Conservation (phyloP, 1,140 invertebrate species). For the Cyphomyrmex costatus region DNA sequence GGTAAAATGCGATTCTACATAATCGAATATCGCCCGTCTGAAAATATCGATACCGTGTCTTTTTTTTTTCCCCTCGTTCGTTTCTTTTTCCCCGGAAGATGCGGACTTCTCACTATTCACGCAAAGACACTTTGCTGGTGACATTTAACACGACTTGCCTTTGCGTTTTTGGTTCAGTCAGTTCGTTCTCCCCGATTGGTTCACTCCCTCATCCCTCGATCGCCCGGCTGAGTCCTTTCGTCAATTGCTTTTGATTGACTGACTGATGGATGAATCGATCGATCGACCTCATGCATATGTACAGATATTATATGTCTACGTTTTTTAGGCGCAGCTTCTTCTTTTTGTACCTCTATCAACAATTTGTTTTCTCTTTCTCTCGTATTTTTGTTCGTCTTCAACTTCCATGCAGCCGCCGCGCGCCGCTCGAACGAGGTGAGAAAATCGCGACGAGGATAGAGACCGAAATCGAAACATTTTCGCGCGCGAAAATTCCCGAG, state of each 20-base stretch:
- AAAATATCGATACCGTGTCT: slow-evolving; percentile 8
- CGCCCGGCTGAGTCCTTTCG: slow-evolving; percentile 25
- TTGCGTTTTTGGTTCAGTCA: slow-evolving; percentile 54
- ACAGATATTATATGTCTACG: slow-evolving; percentile 66
- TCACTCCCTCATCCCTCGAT: slow-evolving; percentile 8
- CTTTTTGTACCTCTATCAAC: slow-evolving; percentile 4
- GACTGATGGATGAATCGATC: slow-evolving; percentile 81
- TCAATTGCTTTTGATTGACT: slow-evolving; percentile 72
- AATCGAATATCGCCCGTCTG: not conserved
- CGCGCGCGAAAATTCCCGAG: not conserved
- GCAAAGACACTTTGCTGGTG: slow-evolving; percentile 43
- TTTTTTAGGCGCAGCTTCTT: slow-evolving; percentile 71
- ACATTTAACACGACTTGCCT: slow-evolving; percentile 59
- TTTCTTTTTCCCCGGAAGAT: not conserved
- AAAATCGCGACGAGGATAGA: not conserved
- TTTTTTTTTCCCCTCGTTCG: not conserved
- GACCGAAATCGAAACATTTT: slow-evolving; percentile 1
- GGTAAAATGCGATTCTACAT: slow-evolving; percentile 7
- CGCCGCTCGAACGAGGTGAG: slow-evolving; percentile 25
- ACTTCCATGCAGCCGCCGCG: slow-evolving; percentile 56
- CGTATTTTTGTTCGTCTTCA: slow-evolving; percentile 59
- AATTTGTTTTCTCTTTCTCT: slow-evolving; percentile 63
- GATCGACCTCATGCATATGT: slow-evolving; percentile 74
- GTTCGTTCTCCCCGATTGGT: slow-evolving; percentile 2
- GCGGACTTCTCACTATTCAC: slow-evolving; percentile 39